Evolutionary conservation across 2,113 vertebrate genomes (phyloP).

Genomic region (Addax nasomaculatus): DNA sequence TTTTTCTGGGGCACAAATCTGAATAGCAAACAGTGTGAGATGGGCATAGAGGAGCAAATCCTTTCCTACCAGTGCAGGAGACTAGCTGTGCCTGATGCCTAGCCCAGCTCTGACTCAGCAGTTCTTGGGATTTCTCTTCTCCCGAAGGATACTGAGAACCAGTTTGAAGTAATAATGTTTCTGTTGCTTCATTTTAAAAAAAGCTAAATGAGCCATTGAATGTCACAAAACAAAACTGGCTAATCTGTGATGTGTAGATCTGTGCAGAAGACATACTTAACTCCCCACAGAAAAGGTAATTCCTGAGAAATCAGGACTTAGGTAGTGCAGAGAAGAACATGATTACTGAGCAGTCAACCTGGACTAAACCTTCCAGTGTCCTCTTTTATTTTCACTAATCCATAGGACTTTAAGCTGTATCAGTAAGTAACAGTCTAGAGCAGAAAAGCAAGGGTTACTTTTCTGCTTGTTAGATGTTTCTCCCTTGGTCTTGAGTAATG

Average conservation of each 20-base stretch:
- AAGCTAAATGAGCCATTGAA: neutral
- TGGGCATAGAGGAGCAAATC: neutral
- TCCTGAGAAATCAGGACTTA: neutral
- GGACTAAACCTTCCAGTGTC: neutral
- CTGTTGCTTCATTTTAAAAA: neutral
- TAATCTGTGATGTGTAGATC: neutral
- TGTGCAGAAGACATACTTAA: neutral
- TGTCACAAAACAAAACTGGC: neutral
- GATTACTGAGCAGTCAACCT: neutral
- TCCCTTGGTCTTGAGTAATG: neutral
- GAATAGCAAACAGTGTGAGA: neutral
- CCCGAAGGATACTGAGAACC: neutral
- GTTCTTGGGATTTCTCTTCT: neutral
- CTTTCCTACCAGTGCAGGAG: neutral
- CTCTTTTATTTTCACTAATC: neutral
- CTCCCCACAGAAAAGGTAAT: neutral
- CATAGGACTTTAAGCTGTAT: neutral
- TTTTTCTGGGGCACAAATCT: neutral
- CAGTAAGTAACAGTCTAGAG: neutral
- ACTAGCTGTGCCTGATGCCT: too few species aligned
- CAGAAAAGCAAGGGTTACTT: neutral
- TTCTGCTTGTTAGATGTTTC: neutral
- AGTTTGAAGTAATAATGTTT: neutral
- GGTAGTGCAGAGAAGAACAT: neutral
- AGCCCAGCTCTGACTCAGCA: neutral